Evolutionary conservation across 2,113 vertebrate species (phyloP), one percentile per base, ranked within the genome.

Genomic region (Pampusana beccarii): DNA sequence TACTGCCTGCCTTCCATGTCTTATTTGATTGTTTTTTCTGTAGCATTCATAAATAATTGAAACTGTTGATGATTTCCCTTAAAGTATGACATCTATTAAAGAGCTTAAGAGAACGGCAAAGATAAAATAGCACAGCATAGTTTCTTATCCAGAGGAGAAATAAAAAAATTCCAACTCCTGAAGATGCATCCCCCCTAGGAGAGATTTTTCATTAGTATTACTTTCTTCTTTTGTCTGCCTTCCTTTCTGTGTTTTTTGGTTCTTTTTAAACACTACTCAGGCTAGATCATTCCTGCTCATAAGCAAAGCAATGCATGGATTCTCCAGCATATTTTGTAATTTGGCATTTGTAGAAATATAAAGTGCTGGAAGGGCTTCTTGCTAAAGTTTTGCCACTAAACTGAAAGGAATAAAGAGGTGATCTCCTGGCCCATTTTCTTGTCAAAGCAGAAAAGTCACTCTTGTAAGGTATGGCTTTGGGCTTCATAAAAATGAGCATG

Each of bases 11-110:
- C 28, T 90, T 92, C 64, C 42, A 14, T 20, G 33, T 69, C 40
- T 79, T 79, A 25, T 67, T 92, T 78, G 69, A 91, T 78, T 8
- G 7, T 5, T 33, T 74, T 93, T 93, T 80, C 67, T 80, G 72
- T 51, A 86, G 14, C 38, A 60, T 64, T 90, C 46, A 95, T 95
- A 93, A 92, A 96, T 92, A 86, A 90, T 86, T 90, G 46, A 94
- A 91, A 80, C 14, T 93, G 74, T 80, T 94, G 78, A 75, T 90
- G 54, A 69, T 83, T 80, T 94, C 82, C 60, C 71, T 90, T 73
- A 54, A 80, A 69, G 61, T 69, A 87, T 51, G 46, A 74, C 44
- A 88, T 65, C 34, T 93, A 71, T 74, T 57, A 89, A 91, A 90
- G 33, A 77, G 24, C 42, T 74, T 85, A 89, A 83, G 42, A 86